Conservation (phyloP, 2,888 invertebrate genomes). For the Lepidochitona cinerea region DNA sequence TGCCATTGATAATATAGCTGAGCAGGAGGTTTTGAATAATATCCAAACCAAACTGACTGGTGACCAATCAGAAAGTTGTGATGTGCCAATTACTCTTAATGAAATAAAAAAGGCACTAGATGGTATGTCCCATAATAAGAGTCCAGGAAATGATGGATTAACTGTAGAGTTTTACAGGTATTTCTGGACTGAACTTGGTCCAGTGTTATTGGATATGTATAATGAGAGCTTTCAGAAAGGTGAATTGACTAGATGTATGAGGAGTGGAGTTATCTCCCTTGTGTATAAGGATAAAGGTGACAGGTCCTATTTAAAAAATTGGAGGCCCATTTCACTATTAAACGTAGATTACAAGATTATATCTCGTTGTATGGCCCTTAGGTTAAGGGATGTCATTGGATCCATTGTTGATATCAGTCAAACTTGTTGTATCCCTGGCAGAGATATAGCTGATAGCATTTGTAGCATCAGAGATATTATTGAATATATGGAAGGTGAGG, state of each 20-base stretch:
- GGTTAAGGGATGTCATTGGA: conserved; percentile 25
- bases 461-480: conserved; percentile 32
- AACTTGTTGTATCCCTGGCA: conserved; percentile 35
- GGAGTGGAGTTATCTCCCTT: too few relatives aligned
- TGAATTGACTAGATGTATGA: conserved; percentile 12
- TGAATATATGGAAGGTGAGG: conserved; percentile 33
- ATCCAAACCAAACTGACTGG: too few relatives aligned
- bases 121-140: too few relatives aligned
- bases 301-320: conserved; percentile 30
- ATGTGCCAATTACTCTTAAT: too few relatives aligned
- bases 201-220: conserved; percentile 13
- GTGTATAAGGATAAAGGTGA: conserved; percentile 32
- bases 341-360: conserved; percentile 39
- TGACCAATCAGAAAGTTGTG: too few relatives aligned
- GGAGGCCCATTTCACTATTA: conserved; percentile 36
- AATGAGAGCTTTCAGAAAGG: conserved; percentile 8
- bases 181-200: conserved; percentile 20
- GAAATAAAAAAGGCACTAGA: too few relatives aligned
- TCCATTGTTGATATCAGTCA: conserved; percentile 27
- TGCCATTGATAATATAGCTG: too few relatives aligned
- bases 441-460: conserved; percentile 37
- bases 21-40: too few relatives aligned
- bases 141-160: too few relatives aligned
- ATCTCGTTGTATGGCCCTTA: conserved; percentile 30
- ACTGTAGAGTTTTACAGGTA: conserved; percentile 31